A percentile compares a stretch with the other conserved stretches of the same genome.
Evolutionary conservation across 2,113 vertebrate species (phyloP).

Genomic region (Psophia crepitans): DNA sequence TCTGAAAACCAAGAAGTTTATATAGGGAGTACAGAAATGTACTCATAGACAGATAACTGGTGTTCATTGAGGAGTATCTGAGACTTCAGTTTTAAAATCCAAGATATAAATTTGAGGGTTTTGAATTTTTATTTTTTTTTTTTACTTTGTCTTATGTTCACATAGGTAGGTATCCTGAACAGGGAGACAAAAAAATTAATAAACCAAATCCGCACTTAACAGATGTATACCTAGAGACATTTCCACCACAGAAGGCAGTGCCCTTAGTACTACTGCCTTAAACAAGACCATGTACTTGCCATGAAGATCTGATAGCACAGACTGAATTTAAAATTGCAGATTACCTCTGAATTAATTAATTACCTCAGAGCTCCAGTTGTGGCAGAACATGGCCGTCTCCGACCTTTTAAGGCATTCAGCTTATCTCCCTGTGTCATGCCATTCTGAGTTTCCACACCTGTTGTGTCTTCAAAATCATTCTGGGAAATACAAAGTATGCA

Average conservation of each 20-base stretch:
- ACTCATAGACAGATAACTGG: neutral
- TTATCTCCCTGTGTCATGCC: constrained; percentile 93
- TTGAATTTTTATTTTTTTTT: neutral
- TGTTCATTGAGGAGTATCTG: neutral
- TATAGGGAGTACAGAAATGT: neutral
- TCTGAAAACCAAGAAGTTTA: neutral
- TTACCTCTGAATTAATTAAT: constrained; percentile 67
- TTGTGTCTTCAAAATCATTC: constrained; percentile 76
- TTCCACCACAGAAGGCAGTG: neutral
- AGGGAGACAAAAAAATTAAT: neutral
- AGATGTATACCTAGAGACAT: neutral
- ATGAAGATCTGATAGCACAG: neutral
- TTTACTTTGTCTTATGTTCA: neutral
- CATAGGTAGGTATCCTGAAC: neutral
- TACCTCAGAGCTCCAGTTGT: constrained; percentile 85
- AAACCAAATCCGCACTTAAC: neutral
- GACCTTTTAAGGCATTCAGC: constrained; percentile 92
- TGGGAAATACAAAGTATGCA: constrained; percentile 48
- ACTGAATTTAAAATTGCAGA: neutral
- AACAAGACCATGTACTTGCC: neutral
- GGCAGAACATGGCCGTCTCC: constrained; percentile 78
- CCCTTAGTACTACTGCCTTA: neutral
- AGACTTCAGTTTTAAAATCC: neutral
- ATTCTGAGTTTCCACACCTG: constrained; percentile 62
- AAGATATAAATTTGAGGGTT: neutral